phyloP scores from a whole-genome alignment of 2,797 vertebrate species.

The Eupleurogrammus muticus region DNA sequence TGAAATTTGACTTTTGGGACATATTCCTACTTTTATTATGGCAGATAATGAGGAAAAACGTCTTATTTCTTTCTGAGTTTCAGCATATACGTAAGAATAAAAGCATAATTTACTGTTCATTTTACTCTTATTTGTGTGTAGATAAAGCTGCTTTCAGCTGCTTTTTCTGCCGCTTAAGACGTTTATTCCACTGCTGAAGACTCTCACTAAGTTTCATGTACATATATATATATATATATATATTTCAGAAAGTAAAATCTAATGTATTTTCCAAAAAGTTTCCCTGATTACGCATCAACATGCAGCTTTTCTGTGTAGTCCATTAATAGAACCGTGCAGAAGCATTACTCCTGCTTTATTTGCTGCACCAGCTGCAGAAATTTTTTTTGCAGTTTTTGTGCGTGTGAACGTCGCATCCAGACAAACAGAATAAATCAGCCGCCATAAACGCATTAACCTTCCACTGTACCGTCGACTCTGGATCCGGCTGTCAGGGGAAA shows the following conservation, averaged over 20 bases:
- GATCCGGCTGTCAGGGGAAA: slow-evolving; percentile 57
- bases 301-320: too few relatives aligned
- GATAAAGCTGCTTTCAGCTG: not conserved
- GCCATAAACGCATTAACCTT: slow-evolving; percentile 55
- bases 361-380: too few relatives aligned
- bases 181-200: not conserved
- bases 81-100: not conserved
- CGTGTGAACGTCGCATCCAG: slow-evolving; percentile 43
- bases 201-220: too few relatives aligned
- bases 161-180: not conserved
- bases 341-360: too few relatives aligned
- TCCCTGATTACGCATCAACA: not conserved
- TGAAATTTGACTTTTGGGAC: not conserved
- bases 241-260: not conserved
- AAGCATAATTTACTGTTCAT: not conserved
- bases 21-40: not conserved
- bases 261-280: not conserved
- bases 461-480: slow-evolving; percentile 51
- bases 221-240: not conserved
- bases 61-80: not conserved
- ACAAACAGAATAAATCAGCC: slow-evolving; percentile 39
- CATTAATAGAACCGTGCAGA: too few relatives aligned
- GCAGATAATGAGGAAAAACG: too few relatives aligned
- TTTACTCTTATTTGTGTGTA: not conserved
- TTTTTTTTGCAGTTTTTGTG: not conserved